Conservation (phyloP, 2,113 vertebrate genomes). For the Oxygymnocypris stewartii region DNA sequence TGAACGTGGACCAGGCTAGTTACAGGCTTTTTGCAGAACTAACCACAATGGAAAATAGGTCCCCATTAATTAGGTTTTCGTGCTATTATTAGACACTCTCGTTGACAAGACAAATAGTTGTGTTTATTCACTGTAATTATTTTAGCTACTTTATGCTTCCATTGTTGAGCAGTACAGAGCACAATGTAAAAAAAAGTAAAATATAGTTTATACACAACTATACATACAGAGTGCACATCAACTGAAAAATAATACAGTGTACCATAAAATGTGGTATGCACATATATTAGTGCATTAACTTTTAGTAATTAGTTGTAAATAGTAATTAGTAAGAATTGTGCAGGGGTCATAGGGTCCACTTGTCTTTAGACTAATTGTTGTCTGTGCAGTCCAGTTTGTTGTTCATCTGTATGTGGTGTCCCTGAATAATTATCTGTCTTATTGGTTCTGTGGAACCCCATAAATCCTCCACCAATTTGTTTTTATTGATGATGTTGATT, state of each 20-base stretch:
- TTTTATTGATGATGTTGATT: neutral
- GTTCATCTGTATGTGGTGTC: neutral
- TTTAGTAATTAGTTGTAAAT: neutral
- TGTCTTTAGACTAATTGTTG: neutral
- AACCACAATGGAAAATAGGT: conserved; percentile 11
- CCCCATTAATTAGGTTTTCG: neutral
- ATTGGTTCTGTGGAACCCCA: neutral
- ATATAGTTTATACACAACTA: neutral
- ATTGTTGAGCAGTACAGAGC: neutral
- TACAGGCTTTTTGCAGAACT: neutral
- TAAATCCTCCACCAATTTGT: neutral
- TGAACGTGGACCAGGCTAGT: conserved; percentile 15
- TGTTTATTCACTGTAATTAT: conserved; percentile 32
- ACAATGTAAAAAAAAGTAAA: neutral
- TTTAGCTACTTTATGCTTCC: conserved; percentile 4
- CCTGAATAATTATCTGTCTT: neutral
- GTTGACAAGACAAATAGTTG: conserved; percentile 19
- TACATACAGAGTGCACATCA: neutral
- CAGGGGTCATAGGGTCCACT: neutral
- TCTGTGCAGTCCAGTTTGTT: neutral
- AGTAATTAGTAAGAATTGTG: neutral
- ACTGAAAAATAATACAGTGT: neutral
- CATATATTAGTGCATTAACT: neutral
- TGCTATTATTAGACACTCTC: conserved; percentile 14
- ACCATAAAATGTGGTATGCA: neutral